A percentile compares a stretch with the other conserved stretches of the same genome.
phyloP scores from a whole-genome alignment of 2,113 vertebrate species.

The Peromyscus maniculatus region DNA sequence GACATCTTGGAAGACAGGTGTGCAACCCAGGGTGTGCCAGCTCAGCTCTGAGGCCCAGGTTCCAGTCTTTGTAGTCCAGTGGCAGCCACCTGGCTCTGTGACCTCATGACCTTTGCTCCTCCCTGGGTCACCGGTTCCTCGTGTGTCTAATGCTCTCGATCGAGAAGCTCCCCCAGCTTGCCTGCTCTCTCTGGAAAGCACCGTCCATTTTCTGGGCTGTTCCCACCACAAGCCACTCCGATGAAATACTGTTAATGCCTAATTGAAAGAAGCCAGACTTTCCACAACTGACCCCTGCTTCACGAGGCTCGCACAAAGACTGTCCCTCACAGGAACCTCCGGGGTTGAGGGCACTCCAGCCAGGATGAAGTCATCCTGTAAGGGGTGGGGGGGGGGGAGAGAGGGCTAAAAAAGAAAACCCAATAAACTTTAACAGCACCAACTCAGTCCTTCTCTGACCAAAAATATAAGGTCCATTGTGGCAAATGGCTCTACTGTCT shows the following conservation, averaged over 20 bases:
- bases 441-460: neutral
- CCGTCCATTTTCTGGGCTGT: neutral
- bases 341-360: neutral
- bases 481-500: neutral
- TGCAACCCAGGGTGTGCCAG: neutral
- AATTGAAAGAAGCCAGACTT: neutral
- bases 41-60: neutral
- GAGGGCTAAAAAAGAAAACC: constrained; percentile 25
- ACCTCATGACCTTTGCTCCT: neutral
- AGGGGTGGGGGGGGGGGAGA: neutral
- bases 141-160: neutral
- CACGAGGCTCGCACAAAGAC: neutral
- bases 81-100: neutral
- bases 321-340: neutral
- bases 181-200: neutral
- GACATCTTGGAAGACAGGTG: neutral
- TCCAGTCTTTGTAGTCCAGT: neutral
- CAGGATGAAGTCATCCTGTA: neutral
- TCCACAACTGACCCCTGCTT: neutral
- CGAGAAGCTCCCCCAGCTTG: neutral
- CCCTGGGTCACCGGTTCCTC: neutral
- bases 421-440: neutral
- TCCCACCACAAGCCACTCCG: neutral
- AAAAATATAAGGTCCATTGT: neutral
- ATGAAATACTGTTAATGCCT: neutral